Base-by-base conservation (phyloP, 2,113 vertebrate species). In the Hepsetus odoe region DNA sequence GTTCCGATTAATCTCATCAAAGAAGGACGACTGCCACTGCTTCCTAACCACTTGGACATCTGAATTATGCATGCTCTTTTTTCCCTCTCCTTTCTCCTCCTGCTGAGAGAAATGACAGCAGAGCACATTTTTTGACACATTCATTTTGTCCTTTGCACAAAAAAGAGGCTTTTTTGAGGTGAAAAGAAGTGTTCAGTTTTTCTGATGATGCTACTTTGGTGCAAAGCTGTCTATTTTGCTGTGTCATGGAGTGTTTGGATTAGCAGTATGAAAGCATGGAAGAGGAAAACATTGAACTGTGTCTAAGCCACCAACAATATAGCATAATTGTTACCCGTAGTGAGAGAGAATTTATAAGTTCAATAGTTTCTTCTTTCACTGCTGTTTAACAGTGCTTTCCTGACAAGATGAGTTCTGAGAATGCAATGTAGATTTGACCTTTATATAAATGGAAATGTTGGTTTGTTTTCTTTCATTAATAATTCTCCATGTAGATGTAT, bases 1-100 rank as follows among this genome's bases (percentile, higher is more conserved):
- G 61, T 80, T 74, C 49, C 26, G 68, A 80, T 72, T 61, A 81
- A 84, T 74, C 61, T 69, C 72, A 59, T 77, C 78, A 62, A 55
- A 66, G 59, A 33, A 53, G 67, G 42, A 72, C 20, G 44, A 59
- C 33, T 67, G 38, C 24, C 56, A 24, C 44, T 35, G 55, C 71
- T 73, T 59, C 51, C 24, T 38, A 26, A 40, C 32, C 70, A 73
- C 53, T 30, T 18, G 56, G 35, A 74, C 58, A 77, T 58, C 24
- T 59, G 14, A 64, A 74, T 74, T 71, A 65, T 67, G 32, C 46
- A 68, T 72, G 40, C n/a, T 46, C 7, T 61, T 26, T n/a, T 40
- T 70, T 35, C 51, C 22, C 58, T 42, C 28, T 4, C 40, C 38
- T n/a, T 26, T 51, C n/a, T 30, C 22, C 3, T 64, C 14, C 58